A percentile compares a stretch with the other conserved stretches of the same genome.
These are phyloP conservation scores for Smittia aterrima DNA, from an alignment of 2,888 invertebrate species.

Conservation along the genomic window DNA sequence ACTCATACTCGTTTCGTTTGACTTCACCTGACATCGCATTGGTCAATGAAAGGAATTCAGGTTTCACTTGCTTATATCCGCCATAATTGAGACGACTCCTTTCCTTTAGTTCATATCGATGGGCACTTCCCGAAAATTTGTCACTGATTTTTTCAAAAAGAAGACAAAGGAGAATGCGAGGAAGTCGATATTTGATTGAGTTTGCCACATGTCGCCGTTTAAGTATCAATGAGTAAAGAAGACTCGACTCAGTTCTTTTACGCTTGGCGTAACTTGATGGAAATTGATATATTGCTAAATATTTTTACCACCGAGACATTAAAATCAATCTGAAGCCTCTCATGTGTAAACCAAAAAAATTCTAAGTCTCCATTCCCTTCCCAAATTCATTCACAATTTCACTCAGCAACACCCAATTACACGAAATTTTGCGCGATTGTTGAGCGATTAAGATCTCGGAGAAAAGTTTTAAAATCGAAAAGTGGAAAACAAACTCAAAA, in stretches of 20 bases:
- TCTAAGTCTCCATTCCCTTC: too few relatives aligned
- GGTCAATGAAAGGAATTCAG: neutral
- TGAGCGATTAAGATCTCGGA: neutral
- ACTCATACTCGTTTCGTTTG: neutral
- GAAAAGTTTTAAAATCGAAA: neutral
- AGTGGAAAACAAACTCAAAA: neutral
- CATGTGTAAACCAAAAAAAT: neutral
- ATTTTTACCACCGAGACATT: neutral
- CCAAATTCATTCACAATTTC: neutral
- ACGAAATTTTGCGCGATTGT: neutral
- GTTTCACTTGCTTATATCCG: slow-evolving; percentile 16
- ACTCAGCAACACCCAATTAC: neutral
- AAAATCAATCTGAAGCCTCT: slow-evolving; percentile 11
- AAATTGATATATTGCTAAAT: slow-evolving; percentile 17
- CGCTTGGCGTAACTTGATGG: neutral
- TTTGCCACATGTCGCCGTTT: slow-evolving; percentile 1
- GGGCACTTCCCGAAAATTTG: neutral
- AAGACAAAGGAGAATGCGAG: neutral
- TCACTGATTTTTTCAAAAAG: neutral
- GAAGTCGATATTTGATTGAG: neutral
- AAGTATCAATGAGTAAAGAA: neutral
- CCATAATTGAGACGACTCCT: neutral
- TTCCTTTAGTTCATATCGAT: neutral
- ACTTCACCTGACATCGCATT: neutral
- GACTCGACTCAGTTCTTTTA: neutral